Evolutionary conservation across 2,888 invertebrate species (phyloP).

Genomic region (Agonopterix alstromeriana): DNA sequence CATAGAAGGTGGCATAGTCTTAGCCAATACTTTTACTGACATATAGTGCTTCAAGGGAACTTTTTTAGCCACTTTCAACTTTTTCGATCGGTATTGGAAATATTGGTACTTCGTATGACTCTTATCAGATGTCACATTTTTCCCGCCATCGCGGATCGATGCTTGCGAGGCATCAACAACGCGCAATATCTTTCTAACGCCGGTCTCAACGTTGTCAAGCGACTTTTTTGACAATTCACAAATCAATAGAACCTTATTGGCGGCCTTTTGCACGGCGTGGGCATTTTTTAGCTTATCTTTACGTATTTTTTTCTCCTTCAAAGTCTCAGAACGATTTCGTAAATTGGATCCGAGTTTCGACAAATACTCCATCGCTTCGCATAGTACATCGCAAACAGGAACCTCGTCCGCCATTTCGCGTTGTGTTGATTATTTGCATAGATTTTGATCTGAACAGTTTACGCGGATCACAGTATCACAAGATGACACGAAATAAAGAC

Average conservation of each 20-base stretch:
- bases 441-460: background rate
- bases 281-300: constrained; percentile 51
- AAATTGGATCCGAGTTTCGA: constrained; percentile 64
- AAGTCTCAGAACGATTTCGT: constrained; percentile 48
- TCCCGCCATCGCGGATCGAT: constrained; percentile 28
- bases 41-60: constrained; percentile 49
- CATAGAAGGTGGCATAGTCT: constrained; percentile 32
- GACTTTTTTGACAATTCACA: constrained; percentile 69
- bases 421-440: background rate
- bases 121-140: constrained; percentile 12
- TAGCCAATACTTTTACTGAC: constrained; percentile 48
- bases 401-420: constrained; percentile 56
- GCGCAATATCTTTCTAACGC: constrained; percentile 47
- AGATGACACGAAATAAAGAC: too few relatives aligned
- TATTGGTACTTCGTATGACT: constrained; percentile 1
- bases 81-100: constrained; percentile 6
- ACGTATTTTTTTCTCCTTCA: constrained; percentile 52
- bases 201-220: constrained; percentile 57
- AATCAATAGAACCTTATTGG: constrained; percentile 57
- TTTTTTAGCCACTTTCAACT: constrained; percentile 44
- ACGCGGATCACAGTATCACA: background rate
- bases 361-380: constrained; percentile 65
- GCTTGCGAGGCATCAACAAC: constrained; percentile 33
- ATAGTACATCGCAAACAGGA: constrained; percentile 53
- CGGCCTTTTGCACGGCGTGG: constrained; percentile 59